Percentiles rank a stretch among this genome's conserved stretches.
phyloP scores from a whole-genome alignment of 2,797 vertebrate species.

The Momotus momota region DNA sequence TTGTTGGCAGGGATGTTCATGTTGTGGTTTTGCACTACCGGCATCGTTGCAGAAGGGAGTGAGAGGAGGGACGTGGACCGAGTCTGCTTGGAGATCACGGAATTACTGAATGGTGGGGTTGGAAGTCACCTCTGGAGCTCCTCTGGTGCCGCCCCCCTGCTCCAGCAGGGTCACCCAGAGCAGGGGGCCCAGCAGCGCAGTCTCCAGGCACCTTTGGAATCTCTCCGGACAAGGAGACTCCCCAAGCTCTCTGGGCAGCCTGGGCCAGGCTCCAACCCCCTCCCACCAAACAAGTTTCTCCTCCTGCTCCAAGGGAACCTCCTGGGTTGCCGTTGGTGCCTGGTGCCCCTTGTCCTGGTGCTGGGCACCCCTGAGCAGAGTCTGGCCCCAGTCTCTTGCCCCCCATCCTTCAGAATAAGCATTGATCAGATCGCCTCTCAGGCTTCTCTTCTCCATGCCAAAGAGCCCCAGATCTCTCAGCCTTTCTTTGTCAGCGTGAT shows the following conservation, averaged over 20 bases:
- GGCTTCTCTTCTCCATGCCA: background rate
- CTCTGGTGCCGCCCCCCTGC: background rate
- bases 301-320: background rate
- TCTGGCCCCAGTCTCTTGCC: background rate
- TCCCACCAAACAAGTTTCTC: background rate
- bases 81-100: background rate
- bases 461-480: background rate
- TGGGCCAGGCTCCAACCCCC: background rate
- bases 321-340: background rate
- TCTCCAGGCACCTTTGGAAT: background rate
- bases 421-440: background rate
- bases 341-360: background rate
- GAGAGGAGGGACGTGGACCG: rapidly evolving
- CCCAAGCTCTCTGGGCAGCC: background rate
- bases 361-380: background rate
- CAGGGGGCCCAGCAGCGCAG: background rate
- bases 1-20: background rate
- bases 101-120: no score
- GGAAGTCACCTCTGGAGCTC: background rate
- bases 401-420: background rate
- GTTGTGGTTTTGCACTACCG: rapidly evolving
- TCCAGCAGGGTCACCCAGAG: background rate
- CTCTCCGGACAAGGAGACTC: background rate
- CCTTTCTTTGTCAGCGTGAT: background rate
- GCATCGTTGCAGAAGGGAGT: background rate